Base-by-base conservation (phyloP, 2,888 invertebrate species). In the Synergus itoensis region DNA sequence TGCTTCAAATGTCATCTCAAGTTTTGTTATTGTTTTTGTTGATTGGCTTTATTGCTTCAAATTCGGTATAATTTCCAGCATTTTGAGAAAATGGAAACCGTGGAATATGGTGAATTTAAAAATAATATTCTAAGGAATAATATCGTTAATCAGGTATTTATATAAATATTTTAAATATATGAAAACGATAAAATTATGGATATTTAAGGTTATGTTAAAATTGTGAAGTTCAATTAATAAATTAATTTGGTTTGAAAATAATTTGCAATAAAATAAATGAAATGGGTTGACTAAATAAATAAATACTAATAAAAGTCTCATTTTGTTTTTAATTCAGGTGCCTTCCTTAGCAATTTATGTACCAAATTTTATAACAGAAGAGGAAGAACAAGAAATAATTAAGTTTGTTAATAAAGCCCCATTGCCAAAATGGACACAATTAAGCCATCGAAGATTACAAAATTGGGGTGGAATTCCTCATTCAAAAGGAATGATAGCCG, bases 391-490 rank as follows among this genome's bases (percentile, higher is more conserved):
- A 76, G 91, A 93, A 40, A 94, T 99, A 82, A 88, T 98, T 69
- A 94, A 95, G 53, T 94, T 95, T 85, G 95, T 99, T 40, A 95
- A 97, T 88, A 93, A 93, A 60, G 95, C 96, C 12, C 99, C 99
- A 0, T 97, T 95, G 88, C 99, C 99, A 11, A 98, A 98, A 93
- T 99, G 99, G 99, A 98, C 98, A 1, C 97, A 97, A 89, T 93
- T 99, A 62, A 95, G 96, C 28, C 96, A 98, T 90, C 94, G 99
- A 84, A 94, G 99, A 83, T 93, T 99, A n/a, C 98, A 99, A 91
- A 99, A 99, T 92, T 99, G 99, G 95, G 99, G 99, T 40, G 99
- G 99, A 0, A 93, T 98, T 79, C 99, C 99, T 0, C 98, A 98
- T 91, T 95, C 94, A 18, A 98, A 97, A 89, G 98, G 98, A 80